Percentiles rank a stretch among this genome's conserved stretches.
Evolutionary conservation across 2,888 invertebrate genomes (phyloP).

Genomic region (Troilus luridus): DNA sequence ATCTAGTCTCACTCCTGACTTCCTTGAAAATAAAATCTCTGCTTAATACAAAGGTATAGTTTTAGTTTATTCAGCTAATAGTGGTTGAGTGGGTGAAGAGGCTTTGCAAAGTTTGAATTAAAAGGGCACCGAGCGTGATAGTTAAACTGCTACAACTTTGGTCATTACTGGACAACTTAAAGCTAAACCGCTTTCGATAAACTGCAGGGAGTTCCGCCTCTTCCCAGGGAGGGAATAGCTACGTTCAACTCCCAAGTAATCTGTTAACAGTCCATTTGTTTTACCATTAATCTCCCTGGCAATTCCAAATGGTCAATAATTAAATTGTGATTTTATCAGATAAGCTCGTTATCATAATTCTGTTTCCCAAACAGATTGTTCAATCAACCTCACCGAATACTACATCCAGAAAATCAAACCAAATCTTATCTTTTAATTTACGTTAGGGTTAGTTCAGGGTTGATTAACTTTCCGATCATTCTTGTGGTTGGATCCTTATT

Average conservation of each 20-base stretch:
- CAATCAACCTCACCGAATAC: background rate
- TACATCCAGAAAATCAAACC: too few relatives aligned
- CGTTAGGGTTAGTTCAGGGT: too few relatives aligned
- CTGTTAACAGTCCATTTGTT: slow-evolving; percentile 25
- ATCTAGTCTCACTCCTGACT: background rate
- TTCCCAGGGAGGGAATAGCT: background rate
- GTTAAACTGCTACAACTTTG: slow-evolving; percentile 45
- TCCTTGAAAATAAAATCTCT: background rate
- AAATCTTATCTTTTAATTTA: too few relatives aligned
- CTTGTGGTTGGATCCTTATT: too few relatives aligned
- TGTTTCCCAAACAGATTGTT: background rate
- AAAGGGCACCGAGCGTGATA: slow-evolving; percentile 33
- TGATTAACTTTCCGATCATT: too few relatives aligned
- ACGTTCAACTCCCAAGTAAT: background rate
- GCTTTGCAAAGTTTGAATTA: slow-evolving; percentile 24
- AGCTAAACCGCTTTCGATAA: slow-evolving; percentile 25
- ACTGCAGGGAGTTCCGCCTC: background rate
- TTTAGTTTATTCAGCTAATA: background rate
- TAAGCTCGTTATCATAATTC: background rate
- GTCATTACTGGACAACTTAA: slow-evolving; percentile 39
- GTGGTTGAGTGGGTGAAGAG: background rate
- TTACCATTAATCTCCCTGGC: background rate
- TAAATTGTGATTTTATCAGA: background rate
- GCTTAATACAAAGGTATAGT: background rate
- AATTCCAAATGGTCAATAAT: background rate